Base-by-base conservation (phyloP, 2,113 vertebrate genomes). In the Petrocephalus zakoni region DNA sequence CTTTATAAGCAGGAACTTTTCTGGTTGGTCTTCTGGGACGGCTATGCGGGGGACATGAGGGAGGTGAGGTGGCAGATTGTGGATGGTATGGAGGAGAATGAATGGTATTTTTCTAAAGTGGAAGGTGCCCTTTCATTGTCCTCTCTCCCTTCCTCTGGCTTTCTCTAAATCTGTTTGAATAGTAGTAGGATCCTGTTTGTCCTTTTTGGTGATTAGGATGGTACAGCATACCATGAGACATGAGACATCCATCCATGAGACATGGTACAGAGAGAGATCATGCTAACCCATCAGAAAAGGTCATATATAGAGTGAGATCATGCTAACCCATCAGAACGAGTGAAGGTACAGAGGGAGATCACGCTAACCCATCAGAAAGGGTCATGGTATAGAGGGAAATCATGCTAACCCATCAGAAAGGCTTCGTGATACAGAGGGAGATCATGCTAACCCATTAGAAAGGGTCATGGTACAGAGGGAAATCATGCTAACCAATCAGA, bases 141-240 rank as follows among this genome's bases (percentile, higher is more conserved):
- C n/a, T 75, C 87, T 75, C 47, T 34, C 13, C 78, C 22, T 78
- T 82, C 72, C 34, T 19, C 34, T 2, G 37, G 34, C 34, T 42
- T 42, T 78, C 72, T 19, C 37, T 42, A 15, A 78, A 37, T 78
- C 34, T 19, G 13, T 78, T 78, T 78, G 13, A 37, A 37, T 10
- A 37, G 34, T 37, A 17, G 87, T 89, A 53, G 88, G 89, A 91
- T 89, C 88, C 92, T 90, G 91, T 68, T 82, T 91, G 78, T 92
- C 92, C 92, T 90, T 87, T 88, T 90, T 90, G 91, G 68, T 75
- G 68, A 37, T 37, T 75, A 34, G 4, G 68, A 75, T 37, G 13
- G 11, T 75, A 37, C 29, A 75, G 68, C 13, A 75, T 75, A 34
- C n/a, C n/a, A n/a, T n/a, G n/a, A n/a, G n/a, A n/a, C 68, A 75